Evolutionary conservation across 2,888 invertebrate genomes (phyloP).

Genomic region (Meloe dianella): DNA sequence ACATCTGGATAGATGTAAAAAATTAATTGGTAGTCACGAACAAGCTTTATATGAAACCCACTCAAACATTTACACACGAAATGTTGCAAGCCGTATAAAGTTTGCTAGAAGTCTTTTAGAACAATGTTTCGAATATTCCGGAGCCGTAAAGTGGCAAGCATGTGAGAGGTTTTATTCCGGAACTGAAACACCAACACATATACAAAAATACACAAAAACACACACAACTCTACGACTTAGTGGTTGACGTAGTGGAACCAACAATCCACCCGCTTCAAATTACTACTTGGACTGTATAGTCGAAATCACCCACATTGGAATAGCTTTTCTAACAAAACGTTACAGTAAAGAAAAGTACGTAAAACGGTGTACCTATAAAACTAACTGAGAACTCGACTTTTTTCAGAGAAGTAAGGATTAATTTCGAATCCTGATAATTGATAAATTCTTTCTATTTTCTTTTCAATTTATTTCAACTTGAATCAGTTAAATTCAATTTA

Average conservation of each 20-base stretch:
- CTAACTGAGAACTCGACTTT: background rate
- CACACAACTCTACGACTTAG: constrained; percentile 25
- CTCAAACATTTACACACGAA: background rate
- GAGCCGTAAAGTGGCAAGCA: constrained; percentile 22
- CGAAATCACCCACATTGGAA: constrained; percentile 20
- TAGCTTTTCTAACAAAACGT: constrained; percentile 24
- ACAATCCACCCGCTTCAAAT: constrained; percentile 20
- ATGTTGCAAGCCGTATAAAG: constrained; percentile 3
- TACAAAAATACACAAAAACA: constrained; percentile 25
- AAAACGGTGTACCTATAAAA: background rate
- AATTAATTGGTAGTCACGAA: constrained; percentile 15
- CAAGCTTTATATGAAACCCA: constrained; percentile 1
- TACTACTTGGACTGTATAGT: constrained; percentile 15
- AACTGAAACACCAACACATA: constrained; percentile 34
- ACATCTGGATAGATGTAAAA: background rate
- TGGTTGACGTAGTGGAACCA: constrained; percentile 28
- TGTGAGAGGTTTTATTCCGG: constrained; percentile 36
- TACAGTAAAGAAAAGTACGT: background rate
- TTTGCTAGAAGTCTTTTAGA: constrained; percentile 16
- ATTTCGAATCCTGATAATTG: background rate
- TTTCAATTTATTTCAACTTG: background rate
- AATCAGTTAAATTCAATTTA: constrained; percentile 2
- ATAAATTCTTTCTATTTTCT: background rate
- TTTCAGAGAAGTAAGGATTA: background rate
- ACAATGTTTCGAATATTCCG: constrained; percentile 24